Evolutionary conservation across 2,113 vertebrate species (phyloP).

Genomic region (Cinclus mexicanus): DNA sequence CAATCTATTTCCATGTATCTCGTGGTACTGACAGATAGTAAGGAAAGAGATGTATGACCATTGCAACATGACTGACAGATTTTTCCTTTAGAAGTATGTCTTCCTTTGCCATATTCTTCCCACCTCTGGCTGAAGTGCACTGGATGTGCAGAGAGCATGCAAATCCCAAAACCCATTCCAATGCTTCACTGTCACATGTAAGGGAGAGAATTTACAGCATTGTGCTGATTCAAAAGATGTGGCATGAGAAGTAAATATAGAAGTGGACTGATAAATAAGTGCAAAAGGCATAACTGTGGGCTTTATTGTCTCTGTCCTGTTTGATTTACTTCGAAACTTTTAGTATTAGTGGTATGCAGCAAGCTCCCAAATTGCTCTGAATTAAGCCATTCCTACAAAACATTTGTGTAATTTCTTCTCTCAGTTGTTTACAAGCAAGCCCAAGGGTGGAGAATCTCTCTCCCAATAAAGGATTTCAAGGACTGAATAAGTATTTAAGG

Average conservation of each 20-base stretch:
- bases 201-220: constrained; percentile 33
- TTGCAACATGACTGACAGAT: constrained; percentile 34
- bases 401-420: background rate
- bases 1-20: constrained; percentile 11
- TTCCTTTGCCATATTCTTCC: constrained; percentile 1
- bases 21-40: background rate
- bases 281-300: constrained; percentile 42
- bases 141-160: constrained; percentile 31
- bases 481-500: background rate
- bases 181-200: constrained; percentile 51
- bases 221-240: constrained; percentile 56
- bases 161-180: constrained; percentile 46
- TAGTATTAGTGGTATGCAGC: background rate
- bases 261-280: constrained; percentile 5
- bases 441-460: background rate
- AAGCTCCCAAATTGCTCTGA: background rate
- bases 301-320: constrained; percentile 8
- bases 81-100: constrained; percentile 22
- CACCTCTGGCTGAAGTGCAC: background rate
- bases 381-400: background rate
- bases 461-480: background rate
- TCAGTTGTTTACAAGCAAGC: background rate
- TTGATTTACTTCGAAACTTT: background rate
- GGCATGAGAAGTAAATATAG: constrained; percentile 38
- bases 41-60: constrained; percentile 2